These are phyloP conservation scores for Lasioglossum morio DNA, from an alignment of 2,888 invertebrate genomes.

Conservation along the genomic window DNA sequence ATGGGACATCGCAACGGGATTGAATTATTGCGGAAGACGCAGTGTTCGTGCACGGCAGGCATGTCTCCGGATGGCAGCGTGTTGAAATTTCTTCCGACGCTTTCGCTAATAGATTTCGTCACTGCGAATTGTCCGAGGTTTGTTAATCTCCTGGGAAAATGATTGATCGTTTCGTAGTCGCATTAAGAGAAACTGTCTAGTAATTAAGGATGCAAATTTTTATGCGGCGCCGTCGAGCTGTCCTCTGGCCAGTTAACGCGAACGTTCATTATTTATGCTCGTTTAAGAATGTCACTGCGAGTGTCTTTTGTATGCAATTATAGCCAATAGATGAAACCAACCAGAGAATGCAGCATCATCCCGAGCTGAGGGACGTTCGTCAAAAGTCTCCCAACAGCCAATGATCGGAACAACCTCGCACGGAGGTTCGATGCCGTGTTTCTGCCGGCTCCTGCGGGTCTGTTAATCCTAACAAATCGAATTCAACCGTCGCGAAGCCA, in stretches of 20 bases:
- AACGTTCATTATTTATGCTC: not conserved
- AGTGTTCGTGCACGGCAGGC: not conserved
- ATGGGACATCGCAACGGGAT: constrained; percentile 1
- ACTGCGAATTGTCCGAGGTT: not conserved
- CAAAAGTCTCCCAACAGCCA: not conserved
- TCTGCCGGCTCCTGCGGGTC: constrained; percentile 22
- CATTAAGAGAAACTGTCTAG: not conserved
- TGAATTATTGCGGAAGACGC: not conserved
- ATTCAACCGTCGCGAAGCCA: constrained; percentile 78
- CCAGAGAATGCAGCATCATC: not conserved
- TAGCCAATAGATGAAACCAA: too few species aligned
- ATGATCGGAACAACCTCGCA: not conserved
- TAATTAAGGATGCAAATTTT: not conserved
- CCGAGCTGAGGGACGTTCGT: not conserved
- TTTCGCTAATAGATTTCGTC: not conserved
- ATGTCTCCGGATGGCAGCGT: not conserved
- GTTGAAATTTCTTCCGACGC: not conserved
- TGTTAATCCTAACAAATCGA: constrained; percentile 84
- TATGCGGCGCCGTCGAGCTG: not conserved
- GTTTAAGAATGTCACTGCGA: not conserved
- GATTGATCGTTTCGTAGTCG: not conserved
- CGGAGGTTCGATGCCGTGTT: not conserved
- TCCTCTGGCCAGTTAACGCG: not conserved
- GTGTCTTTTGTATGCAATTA: not conserved
- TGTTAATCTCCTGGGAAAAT: not conserved